Evolutionary conservation across 2,888 invertebrate genomes (phyloP).

Genomic region (Coenonympha glycerion): DNA sequence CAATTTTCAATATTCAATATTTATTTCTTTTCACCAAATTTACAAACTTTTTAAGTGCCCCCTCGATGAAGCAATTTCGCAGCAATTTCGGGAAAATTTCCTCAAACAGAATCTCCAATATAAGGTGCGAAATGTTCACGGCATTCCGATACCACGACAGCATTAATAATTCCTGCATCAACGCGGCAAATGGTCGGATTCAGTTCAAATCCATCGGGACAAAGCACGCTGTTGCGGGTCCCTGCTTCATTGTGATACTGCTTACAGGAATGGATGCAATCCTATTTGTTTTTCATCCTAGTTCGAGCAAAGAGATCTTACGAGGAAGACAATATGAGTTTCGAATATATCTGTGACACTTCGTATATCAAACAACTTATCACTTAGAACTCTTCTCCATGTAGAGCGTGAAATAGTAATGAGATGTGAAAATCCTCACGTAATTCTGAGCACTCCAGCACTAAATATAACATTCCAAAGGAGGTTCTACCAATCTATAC

Average conservation of each 20-base stretch:
- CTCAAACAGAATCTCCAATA: background rate
- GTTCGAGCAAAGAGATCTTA: background rate
- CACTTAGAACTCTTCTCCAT: too few species aligned
- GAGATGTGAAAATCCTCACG: too few species aligned
- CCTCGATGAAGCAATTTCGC: background rate
- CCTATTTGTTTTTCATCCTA: background rate
- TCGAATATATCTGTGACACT: too few species aligned
- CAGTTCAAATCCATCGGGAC: background rate
- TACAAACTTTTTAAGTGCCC: background rate
- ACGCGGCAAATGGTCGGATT: conserved; percentile 3
- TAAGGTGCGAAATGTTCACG: conserved; percentile 1
- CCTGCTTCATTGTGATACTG: background rate
- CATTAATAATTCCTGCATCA: conserved; percentile 3
- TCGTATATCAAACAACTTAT: too few species aligned
- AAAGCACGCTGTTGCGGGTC: background rate
- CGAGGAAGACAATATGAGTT: too few species aligned
- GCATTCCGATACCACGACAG: background rate
- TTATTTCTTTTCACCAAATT: background rate
- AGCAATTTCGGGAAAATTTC: background rate
- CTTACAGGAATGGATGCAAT: background rate
- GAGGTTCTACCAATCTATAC: too few species aligned
- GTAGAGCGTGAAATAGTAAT: too few species aligned
- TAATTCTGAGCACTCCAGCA: too few species aligned
- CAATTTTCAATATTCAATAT: too few species aligned
- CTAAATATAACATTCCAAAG: too few species aligned